Percentiles rank a stretch among this genome's conserved stretches.
Evolutionary conservation across 2,113 vertebrate species (phyloP).

Genomic region (Hoplias malabaricus): DNA sequence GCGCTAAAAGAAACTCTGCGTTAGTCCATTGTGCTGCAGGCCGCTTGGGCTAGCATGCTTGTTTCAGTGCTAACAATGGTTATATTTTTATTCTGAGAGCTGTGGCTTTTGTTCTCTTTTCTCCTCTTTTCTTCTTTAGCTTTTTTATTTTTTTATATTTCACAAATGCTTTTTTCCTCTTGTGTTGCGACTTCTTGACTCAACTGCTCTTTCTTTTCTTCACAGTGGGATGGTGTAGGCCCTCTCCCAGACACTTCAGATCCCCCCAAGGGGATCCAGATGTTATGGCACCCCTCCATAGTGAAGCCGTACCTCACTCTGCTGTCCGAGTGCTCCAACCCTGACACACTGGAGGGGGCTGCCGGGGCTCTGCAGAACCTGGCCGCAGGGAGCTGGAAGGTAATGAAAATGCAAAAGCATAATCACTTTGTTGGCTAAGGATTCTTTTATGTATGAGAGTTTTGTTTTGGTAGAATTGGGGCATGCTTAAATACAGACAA

Average conservation of each 20-base stretch:
- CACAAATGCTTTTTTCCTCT: neutral
- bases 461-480: neutral
- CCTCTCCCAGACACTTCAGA: constrained; percentile 93
- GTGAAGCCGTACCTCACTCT: constrained; percentile 99
- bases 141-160: neutral
- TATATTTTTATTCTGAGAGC: neutral
- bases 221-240: constrained; percentile 97
- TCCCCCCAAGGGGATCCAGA: constrained; percentile 97
- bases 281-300: constrained; percentile 99
- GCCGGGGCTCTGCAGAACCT: constrained; percentile 98
- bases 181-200: neutral
- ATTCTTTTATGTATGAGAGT: neutral
- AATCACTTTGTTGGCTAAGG: neutral
- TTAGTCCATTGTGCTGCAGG: neutral
- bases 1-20: neutral
- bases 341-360: constrained; percentile 96
- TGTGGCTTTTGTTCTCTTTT: neutral
- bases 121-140: neutral
- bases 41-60: neutral
- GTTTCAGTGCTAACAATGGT: constrained; percentile 3
- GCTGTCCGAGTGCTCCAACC: constrained; percentile 98
- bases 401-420: constrained; percentile 60
- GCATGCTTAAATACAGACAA: neutral
- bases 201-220: neutral
- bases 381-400: constrained; percentile 99